Percentiles rank a stretch among this genome's conserved stretches.
phyloP scores from a whole-genome alignment of 2,797 vertebrate genomes.

The Amniataba percoides region DNA sequence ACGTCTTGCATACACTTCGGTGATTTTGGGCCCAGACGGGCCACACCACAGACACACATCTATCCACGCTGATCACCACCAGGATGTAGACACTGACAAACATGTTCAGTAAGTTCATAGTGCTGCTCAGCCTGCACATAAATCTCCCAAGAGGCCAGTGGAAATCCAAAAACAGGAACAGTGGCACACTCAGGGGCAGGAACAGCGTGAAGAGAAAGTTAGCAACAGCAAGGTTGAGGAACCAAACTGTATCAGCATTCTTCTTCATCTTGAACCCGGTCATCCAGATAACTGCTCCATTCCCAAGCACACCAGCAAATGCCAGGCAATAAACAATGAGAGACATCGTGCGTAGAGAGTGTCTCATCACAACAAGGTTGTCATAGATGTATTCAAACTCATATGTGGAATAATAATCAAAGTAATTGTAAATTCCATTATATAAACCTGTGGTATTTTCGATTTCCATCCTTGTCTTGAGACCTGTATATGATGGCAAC shows the following conservation, averaged over 20 bases:
- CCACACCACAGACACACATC: conserved; percentile 87
- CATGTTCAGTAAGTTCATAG: conserved; percentile 88
- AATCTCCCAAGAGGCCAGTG: conserved; percentile 91
- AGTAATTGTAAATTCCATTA: no score
- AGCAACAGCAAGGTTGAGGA: conserved; percentile 90
- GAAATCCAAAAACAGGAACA: conserved; percentile 86
- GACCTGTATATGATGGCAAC: conserved; percentile 40
- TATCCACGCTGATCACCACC: conserved; percentile 90
- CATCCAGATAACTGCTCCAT: conserved; percentile 91
- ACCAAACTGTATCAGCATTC: conserved; percentile 88
- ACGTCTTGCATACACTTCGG: conserved; percentile 83
- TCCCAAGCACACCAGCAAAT: conserved; percentile 88
- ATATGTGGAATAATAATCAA: no score
- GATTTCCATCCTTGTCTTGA: conserved; percentile 53
- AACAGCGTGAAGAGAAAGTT: conserved; percentile 92
- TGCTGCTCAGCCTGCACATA: conserved; percentile 90
- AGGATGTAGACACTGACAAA: conserved; percentile 91
- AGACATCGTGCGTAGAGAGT: conserved; percentile 81
- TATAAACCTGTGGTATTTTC: conserved; percentile 32
- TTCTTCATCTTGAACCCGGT: conserved; percentile 92
- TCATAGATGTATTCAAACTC: not conserved
- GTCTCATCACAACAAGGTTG: conserved; percentile 47
- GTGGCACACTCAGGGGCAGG: conserved; percentile 86
- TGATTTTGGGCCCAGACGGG: conserved; percentile 91
- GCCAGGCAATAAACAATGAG: conserved; percentile 83